These are phyloP conservation scores for Coboldia fuscipes DNA, from an alignment of 1,140 invertebrate genomes.

Conservation along the genomic window DNA sequence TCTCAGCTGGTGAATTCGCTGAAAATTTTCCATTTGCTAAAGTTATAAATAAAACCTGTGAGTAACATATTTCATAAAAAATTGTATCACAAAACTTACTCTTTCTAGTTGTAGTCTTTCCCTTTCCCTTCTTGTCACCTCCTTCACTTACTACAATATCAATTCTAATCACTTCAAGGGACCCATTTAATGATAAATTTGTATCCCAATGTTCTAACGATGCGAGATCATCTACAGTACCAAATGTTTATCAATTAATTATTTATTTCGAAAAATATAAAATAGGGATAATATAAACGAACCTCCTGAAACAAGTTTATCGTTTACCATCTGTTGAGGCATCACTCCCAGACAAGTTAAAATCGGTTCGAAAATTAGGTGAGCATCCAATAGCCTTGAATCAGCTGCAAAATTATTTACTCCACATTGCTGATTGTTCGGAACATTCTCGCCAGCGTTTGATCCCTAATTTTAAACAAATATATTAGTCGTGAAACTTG, in stretches of 20 bases:
- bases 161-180: slow-evolving; percentile 70
- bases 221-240: slow-evolving; percentile 26
- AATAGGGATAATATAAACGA: slow-evolving; percentile 1
- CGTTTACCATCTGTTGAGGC: slow-evolving; percentile 57
- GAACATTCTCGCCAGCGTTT: no score
- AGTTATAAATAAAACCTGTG: no score
- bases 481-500: no score
- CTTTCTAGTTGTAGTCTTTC: slow-evolving; percentile 10
- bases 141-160: slow-evolving; percentile 84
- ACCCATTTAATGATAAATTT: slow-evolving; percentile 68
- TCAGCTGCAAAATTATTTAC: slow-evolving; percentile 47
- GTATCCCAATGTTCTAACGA: slow-evolving; percentile 74
- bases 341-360: slow-evolving; percentile 66
- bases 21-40: slow-evolving; percentile 25
- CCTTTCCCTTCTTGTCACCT: slow-evolving; percentile 28
- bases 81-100: no score
- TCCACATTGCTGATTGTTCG: no score
- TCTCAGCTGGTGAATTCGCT: slow-evolving; percentile 47
- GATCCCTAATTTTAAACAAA: no score
- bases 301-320: slow-evolving; percentile 16
- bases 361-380: slow-evolving; percentile 80
- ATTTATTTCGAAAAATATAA: neutral
- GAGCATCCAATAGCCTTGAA: slow-evolving; percentile 67
- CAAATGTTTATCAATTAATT: slow-evolving; percentile 1
- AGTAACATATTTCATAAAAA: no score